Evolutionary conservation across 2,888 invertebrate genomes (phyloP), one percentile per base, ranked within the genome.

Genomic region (Cerastoderma edule): DNA sequence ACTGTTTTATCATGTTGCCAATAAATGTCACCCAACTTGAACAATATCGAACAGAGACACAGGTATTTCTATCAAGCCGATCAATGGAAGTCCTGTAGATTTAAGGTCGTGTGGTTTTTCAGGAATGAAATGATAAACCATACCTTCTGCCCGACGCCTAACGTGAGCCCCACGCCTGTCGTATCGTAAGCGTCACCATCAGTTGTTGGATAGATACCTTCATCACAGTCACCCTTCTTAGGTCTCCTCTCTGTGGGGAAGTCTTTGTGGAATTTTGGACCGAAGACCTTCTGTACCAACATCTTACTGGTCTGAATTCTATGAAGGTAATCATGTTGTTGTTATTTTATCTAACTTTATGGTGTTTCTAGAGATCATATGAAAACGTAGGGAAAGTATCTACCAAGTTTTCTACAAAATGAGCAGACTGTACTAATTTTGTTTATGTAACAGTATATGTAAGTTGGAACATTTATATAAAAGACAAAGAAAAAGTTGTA

Each of bases 221-320:
- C 56, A 2, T 63, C 57, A 67, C 85, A 85, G 0, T n/a, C 24
- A 5, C 48, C 72, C 27, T 78, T 74, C 19, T 67, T 74, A 13
- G 57, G 66, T 2, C 83, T 70, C 28, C 84, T 67, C 16, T 78
- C 72, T 16, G 78, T 76, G 3, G 85, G 85, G 46, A 85, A 85
- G 39, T 75, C 63, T 10, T 67, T 69, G 68, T 84, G 75, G 53
- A 85, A 85, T 67, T 85, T 85, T 1, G 81, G 79, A 16, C 85
- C 85, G 67, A 85, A 84, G 10, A 85, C 72, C 22, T 82, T 81
- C 60, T 85, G 83, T 3, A 85, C 75, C 4, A 83, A 53, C 22
- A 71, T 69, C 53, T 82, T 83, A 24, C 80, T 75, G 3, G 77
- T 78, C 10, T 83, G 66, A 27, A 85, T 72, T 16, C 85, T 85